Conservation (phyloP, 2,113 vertebrate genomes). For the Pterocles burchelli region DNA sequence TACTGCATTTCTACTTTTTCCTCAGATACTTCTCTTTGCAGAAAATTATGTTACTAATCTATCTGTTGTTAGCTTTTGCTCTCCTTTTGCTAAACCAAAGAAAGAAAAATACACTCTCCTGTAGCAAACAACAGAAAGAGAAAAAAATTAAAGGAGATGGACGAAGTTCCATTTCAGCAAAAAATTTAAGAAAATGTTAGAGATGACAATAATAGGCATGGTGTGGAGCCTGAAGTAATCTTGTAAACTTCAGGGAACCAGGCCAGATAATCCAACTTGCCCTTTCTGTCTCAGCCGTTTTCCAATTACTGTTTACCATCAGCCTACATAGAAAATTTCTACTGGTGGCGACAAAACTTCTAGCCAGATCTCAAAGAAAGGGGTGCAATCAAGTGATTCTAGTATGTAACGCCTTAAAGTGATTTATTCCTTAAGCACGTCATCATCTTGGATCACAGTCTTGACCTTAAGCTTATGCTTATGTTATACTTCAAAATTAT, state of each 20-base stretch:
- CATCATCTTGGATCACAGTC: background rate
- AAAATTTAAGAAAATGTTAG: slow-evolving; percentile 23
- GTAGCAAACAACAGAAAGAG: background rate
- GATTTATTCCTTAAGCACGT: background rate
- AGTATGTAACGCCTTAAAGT: background rate
- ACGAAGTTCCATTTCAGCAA: background rate
- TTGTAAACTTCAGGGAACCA: slow-evolving; percentile 6
- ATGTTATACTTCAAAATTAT: background rate
- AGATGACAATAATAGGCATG: background rate
- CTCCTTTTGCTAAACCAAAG: background rate
- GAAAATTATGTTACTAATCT: background rate
- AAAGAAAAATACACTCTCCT: background rate
- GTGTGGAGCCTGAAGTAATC: background rate
- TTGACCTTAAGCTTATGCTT: background rate
- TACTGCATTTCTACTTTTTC: background rate
- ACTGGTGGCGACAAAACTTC: background rate
- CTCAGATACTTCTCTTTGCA: background rate
- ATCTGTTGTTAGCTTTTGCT: background rate
- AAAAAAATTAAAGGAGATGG: background rate
- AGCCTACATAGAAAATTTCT: background rate
- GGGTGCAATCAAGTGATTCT: background rate
- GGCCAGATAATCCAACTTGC: background rate
- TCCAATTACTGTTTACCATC: background rate
- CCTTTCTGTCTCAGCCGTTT: background rate
- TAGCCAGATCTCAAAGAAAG: background rate